Base-by-base conservation (phyloP, 92 coral and sea anemone species). In the Plumapathes pennacea region DNA sequence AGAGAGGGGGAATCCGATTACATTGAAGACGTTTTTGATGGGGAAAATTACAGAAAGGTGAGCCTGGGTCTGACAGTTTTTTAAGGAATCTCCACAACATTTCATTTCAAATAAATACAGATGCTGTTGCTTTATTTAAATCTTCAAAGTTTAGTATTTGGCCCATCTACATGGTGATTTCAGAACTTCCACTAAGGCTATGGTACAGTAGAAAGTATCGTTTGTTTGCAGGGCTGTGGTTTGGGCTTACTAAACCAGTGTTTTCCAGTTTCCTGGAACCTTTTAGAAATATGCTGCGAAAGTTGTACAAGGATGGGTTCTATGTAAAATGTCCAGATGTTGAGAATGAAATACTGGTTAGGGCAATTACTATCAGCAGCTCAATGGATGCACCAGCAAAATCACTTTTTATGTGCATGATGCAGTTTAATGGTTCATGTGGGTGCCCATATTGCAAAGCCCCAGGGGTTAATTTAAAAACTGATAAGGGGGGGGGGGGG, bases 381-480 rank as follows among this genome's bases (percentile, higher is more conserved):
- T 0, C 59, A 7, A 46, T 62, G 54, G 69, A 62, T 62, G 69
- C 69, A n/a, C 69, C 69, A 10, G 60, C 59, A 4, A 62, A 46
- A 46, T 28, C 34, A 29, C 54, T 32, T 12, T 62, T 23, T 18
- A 10, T 62, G 10, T 42, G 55, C 40, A 62, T 62, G 69, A 21
- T 10, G 60, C 69, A 62, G 24, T 62, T 62, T 17, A 46, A 62
- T 39, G 69, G 60, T 15, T 29, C 22, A n/a, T 53, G 60, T 32
- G 60, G 60, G 7, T 53, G 60, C 25, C 60, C 60, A 12, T 53
- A 53, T 43, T 53, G 43, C 18, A 53, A 11, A 4, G 5, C 24
- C 7, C 32, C 26, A 7, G 27, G 60, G 42, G 4, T 10, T 13
- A 53, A 53, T n/a, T 4, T 46, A 18, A 4, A 32, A 8, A 50